These are phyloP conservation scores for Galleria mellonella DNA, from an alignment of 1,140 invertebrate genomes.

Conservation along the genomic window DNA sequence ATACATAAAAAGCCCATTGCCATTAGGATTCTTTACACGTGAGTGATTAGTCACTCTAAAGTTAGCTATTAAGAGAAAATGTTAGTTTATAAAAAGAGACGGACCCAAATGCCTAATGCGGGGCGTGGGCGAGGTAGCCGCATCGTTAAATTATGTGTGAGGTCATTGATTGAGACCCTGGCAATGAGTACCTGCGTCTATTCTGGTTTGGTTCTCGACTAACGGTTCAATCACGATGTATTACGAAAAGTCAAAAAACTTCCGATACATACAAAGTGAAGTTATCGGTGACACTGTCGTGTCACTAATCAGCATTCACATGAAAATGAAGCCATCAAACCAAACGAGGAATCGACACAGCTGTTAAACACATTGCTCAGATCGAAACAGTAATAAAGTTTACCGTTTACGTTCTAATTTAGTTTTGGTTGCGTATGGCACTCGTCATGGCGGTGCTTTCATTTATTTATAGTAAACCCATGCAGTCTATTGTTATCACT, in stretches of 20 bases:
- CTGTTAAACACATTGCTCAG: conserved; percentile 38
- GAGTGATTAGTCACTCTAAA: conserved; percentile 14
- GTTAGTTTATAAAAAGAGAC: conserved; percentile 32
- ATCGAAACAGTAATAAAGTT: conserved; percentile 46
- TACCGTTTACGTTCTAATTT: conserved; percentile 52
- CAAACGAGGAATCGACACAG: conserved; percentile 26
- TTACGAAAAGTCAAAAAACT: conserved; percentile 14
- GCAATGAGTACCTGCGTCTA: conserved; percentile 12
- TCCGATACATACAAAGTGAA: not conserved
- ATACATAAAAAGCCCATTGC: conserved; percentile 17
- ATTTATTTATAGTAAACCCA: conserved; percentile 41
- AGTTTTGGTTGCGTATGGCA: conserved; percentile 45
- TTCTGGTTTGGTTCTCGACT: conserved; percentile 12
- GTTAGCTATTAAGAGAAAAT: conserved; percentile 29
- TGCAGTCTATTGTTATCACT: conserved; percentile 11
- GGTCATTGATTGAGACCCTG: conserved; percentile 53
- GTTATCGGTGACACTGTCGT: not conserved
- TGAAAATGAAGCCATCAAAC: conserved; percentile 28
- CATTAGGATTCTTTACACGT: conserved; percentile 12
- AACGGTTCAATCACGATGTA: conserved; percentile 21
- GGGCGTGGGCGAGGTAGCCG: conserved; percentile 47
- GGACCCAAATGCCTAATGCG: conserved; percentile 24
- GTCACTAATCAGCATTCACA: conserved; percentile 10
- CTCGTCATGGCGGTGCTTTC: conserved; percentile 33
- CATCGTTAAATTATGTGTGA: conserved; percentile 45